Base-by-base conservation (phyloP, 2,797 vertebrate species). In the Clarias platycephalus region DNA sequence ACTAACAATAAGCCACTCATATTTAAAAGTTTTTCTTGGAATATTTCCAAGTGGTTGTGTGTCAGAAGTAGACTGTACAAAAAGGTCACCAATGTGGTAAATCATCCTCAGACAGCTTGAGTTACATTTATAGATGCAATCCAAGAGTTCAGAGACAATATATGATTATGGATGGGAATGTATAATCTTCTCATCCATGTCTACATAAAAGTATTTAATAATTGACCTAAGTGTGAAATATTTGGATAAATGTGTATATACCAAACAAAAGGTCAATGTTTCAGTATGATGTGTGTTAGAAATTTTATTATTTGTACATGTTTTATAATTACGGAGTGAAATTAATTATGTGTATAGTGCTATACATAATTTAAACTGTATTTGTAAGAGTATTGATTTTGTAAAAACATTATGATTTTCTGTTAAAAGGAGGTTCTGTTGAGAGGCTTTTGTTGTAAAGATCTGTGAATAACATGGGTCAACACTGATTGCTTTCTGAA, bases 241-340 rank as follows among this genome's bases (percentile, higher is more conserved):
- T 94, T 92, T 94, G 91, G 57, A 37, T 81, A 34, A 85, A 71
- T 82, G 60, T 86, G 75, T 78, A 83, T 94, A 92, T 91, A 88
- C 93, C 88, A 93, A 93, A 88, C 86, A 83, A 13, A 91, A 91
- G 88, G 90, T 79, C 60, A 91, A 87, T 92, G 90, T 86, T 89
- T 90, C 88, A 92, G 88, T 91, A 91, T 92, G 87, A 87, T 88
- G 80, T 93, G 90, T 94, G 91, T 91, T 94, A 94, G 93, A 91
- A 88, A 80, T 84, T 88, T 82, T 92, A 88, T 91, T 93, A 53
- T 90, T 93, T 95, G 91, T 95, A 94, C 81, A 66, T 78, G 75
- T 40, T 94, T 93, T 95, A 95, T 95, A 96, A 93, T 95, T 95
- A 95, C 94, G 90, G 94, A 94, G 31, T 81, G 64, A 80, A 91